phyloP scores from a whole-genome alignment of 1,140 invertebrate species.

The Anoplophora glabripennis region DNA sequence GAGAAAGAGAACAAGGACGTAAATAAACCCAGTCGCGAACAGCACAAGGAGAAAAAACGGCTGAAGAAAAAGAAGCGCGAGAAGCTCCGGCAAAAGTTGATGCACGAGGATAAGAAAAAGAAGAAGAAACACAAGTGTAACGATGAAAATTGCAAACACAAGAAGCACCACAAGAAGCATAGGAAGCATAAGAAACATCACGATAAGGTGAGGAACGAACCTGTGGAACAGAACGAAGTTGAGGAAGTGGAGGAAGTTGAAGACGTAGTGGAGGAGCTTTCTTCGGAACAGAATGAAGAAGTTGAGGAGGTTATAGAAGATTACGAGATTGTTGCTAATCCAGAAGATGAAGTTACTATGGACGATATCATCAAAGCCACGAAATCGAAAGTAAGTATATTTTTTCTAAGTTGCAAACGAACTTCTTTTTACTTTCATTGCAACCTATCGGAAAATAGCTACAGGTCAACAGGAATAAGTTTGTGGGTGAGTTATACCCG shows the following conservation, averaged over 20 bases:
- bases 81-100: constrained; percentile 58
- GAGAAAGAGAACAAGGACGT: constrained; percentile 22
- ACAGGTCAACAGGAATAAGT: no score
- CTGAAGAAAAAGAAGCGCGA: constrained; percentile 70
- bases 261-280: constrained; percentile 46
- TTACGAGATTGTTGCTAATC: constrained; percentile 33
- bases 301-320: constrained; percentile 1
- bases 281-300: constrained; percentile 40
- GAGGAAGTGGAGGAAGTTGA: constrained; percentile 43
- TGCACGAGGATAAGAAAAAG: constrained; percentile 58
- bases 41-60: constrained; percentile 64
- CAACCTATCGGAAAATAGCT: no score
- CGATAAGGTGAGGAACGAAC: constrained; percentile 41
- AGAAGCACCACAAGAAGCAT: constrained; percentile 69
- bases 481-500: no score
- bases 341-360: constrained; percentile 46
- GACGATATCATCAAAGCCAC: constrained; percentile 40
- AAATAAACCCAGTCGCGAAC: constrained; percentile 39
- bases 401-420: constrained; percentile 2
- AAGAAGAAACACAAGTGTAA: constrained; percentile 69
- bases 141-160: constrained; percentile 70
- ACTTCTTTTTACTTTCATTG: no score
- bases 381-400: constrained; percentile 28
- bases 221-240: constrained; percentile 47
- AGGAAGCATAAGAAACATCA: constrained; percentile 76